Base-by-base conservation (phyloP, 2,797 vertebrate species). In the Falco naumanni region DNA sequence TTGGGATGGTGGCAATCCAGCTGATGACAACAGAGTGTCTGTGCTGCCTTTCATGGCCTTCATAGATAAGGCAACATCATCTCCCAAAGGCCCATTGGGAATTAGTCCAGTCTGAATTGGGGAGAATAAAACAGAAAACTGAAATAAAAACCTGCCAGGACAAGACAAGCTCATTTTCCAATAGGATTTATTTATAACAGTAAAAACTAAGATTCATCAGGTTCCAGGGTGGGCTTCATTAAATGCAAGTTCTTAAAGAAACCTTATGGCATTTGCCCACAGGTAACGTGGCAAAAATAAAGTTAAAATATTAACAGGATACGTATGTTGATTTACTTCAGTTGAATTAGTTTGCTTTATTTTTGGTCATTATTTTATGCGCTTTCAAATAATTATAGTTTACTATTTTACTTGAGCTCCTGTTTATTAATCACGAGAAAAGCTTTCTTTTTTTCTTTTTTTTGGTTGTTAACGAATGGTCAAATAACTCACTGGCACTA, bases 1-100 rank as follows among this genome's bases (percentile, higher is more conserved):
- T 37, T 97, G 98, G 48, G 97, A 91, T 47, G 98, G 97, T 56
- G 97, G 96, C 79, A 98, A 94, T 59, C 97, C 98, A 72, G 96
- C 61, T 16, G 97, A 82, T 16, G 96, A 60, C 61, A 97, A 65
- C 33, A 97, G 91, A 47, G 95, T 96, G 31, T 99, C 98, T 3
- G 96, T 96, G 79, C 97, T 96, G 84, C 97, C 97, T 75, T 95
- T 97, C 68, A 94, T 91, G 75, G 96, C 96, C 97, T 98, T 99
- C 94, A 96, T 86, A 18, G 97, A 53, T 29, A 97, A 93, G 69
- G 96, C 74, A 45, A 95, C 81, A 19, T 98, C 98, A 48, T 95
- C 97, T 96, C 98, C 98, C 53, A 98, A 96, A 92, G 99, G 98
- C 86, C 99, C 99, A 22, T 99, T 99, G 92, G 98, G 98, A 98